phyloP scores from a whole-genome alignment of 2,113 vertebrate species.

The Hoplias malabaricus region DNA sequence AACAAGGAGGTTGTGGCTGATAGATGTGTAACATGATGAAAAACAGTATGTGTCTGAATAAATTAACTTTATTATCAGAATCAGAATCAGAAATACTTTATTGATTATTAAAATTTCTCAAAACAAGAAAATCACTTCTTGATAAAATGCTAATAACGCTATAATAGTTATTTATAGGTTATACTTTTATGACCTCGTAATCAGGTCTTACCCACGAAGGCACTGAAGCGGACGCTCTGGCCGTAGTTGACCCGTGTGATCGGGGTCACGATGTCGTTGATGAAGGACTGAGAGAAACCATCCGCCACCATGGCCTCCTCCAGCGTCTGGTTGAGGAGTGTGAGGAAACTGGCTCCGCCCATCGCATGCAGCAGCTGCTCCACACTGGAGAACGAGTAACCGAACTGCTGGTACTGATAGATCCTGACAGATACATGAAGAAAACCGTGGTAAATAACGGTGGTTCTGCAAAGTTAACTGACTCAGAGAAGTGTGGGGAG shows the following conservation, averaged over 20 bases:
- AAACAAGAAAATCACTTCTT: too few species aligned
- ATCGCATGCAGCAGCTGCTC: conserved; percentile 85
- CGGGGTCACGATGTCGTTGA: conserved; percentile 82
- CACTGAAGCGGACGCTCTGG: conserved; percentile 78
- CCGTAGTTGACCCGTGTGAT: conserved; percentile 81
- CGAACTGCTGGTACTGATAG: conserved; percentile 90
- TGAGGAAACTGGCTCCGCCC: conserved; percentile 77
- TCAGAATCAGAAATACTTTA: too few species aligned
- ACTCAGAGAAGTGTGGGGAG: not conserved
- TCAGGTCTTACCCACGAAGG: conserved; percentile 89
- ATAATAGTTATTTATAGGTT: too few species aligned
- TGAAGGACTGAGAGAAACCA: conserved; percentile 87
- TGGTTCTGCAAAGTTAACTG: too few species aligned
- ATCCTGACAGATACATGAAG: conserved; percentile 75
- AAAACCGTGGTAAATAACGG: not conserved
- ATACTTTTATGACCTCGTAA: too few species aligned
- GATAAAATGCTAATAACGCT: too few species aligned
- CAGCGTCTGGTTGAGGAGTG: conserved; percentile 82
- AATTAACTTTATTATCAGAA: too few species aligned
- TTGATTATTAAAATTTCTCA: too few species aligned
- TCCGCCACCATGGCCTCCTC: conserved; percentile 82
- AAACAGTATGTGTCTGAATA: too few species aligned
- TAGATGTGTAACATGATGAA: too few species aligned
- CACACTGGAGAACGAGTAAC: conserved; percentile 88
- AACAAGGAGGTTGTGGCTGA: too few species aligned